phyloP scores from a whole-genome alignment of 2,888 invertebrate genomes.

The Cyaniris semiargus region DNA sequence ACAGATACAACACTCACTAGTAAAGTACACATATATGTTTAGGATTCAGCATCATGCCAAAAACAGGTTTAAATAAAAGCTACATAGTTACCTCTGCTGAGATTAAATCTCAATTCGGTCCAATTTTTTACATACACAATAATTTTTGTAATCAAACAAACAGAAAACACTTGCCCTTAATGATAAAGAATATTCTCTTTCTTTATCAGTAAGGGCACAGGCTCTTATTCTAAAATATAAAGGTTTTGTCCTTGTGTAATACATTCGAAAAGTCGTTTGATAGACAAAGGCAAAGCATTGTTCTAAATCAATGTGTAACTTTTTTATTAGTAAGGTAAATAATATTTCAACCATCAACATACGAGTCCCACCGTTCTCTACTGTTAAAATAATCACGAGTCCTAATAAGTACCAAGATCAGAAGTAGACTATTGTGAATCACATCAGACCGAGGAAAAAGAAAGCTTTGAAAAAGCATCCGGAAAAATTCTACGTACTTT shows the following conservation, averaged over 20 bases:
- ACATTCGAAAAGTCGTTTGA: neutral
- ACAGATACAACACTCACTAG: constrained; percentile 47
- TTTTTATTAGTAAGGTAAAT: neutral
- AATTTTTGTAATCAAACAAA: neutral
- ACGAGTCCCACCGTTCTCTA: neutral
- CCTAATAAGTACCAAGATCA: neutral
- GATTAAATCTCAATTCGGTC: neutral
- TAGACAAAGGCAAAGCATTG: neutral
- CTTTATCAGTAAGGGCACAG: no score
- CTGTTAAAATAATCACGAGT: neutral
- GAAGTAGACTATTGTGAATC: neutral
- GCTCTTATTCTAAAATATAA: neutral
- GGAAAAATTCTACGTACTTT: constrained; percentile 15
- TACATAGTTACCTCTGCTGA: constrained; percentile 45
- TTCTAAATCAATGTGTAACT: neutral
- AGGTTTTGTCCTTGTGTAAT: neutral
- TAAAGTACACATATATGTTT: constrained; percentile 43
- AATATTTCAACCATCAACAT: neutral
- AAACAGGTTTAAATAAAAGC: constrained; percentile 49
- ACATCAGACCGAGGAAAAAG: constrained; percentile 9
- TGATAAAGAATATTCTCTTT: neutral
- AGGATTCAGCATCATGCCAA: constrained; percentile 56
- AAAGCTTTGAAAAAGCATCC: constrained; percentile 2
- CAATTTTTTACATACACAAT: neutral
- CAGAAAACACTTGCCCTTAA: neutral